phyloP scores from a whole-genome alignment of 2,797 vertebrate species.

The Gallinago solitaria region DNA sequence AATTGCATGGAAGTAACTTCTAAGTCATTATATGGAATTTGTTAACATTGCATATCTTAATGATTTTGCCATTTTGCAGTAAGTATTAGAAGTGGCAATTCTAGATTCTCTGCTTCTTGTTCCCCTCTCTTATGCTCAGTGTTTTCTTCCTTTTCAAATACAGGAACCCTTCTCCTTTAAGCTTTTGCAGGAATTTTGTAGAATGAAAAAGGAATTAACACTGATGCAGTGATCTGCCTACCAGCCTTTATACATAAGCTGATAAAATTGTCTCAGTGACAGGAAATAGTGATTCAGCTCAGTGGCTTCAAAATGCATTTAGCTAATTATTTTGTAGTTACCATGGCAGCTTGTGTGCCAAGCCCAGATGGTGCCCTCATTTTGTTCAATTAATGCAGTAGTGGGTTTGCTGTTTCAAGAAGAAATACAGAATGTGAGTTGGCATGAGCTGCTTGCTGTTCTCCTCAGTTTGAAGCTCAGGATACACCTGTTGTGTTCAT shows the following conservation, averaged over 20 bases:
- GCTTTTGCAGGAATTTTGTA: not conserved
- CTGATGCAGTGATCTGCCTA: not conserved
- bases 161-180: not conserved
- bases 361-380: conserved; percentile 40
- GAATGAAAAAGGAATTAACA: not conserved
- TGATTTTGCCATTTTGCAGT: not conserved
- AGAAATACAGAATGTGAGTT: not conserved
- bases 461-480: not conserved
- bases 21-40: not conserved
- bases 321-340: conserved; percentile 60
- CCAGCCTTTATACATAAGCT: not conserved
- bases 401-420: not conserved
- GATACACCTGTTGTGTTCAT: not conserved
- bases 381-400: conserved; percentile 24
- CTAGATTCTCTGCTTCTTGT: not conserved
- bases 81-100: not conserved
- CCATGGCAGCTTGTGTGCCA: conserved; percentile 32
- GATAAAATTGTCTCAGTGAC: conserved; percentile 21
- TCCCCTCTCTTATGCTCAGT: not conserved
- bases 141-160: not conserved
- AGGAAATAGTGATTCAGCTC: conserved; percentile 15
- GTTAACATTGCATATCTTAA: not conserved
- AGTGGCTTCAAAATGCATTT: conserved; percentile 38
- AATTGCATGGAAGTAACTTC: not conserved
- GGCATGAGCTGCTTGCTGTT: not conserved